Evolutionary conservation across 1,140 invertebrate species (phyloP), one percentile per base, ranked within the genome.

Genomic region (Drosophila miranda): DNA sequence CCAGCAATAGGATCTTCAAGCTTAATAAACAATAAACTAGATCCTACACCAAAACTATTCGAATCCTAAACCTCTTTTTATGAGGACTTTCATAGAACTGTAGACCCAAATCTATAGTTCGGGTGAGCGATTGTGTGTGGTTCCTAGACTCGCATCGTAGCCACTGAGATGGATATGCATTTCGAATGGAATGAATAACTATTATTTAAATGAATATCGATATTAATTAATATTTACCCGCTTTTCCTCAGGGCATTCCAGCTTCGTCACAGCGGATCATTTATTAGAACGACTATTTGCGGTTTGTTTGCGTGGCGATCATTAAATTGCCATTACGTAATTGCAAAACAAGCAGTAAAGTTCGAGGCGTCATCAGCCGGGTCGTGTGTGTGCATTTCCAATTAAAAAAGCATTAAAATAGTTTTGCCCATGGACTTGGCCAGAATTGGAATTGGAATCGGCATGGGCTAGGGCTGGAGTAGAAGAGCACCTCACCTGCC

Each of bases 241-340:
- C 34, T 4, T 38, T 38, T 11, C 3, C 28, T 3, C 2, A 23
- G 45, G 59, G 58, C 16, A 56, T 51, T n/a, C 2, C 8, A 44
- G 1, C 3, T 26, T 55, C 41, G 41, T 38, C 34, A 38, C 34
- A 13, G 21, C 19, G 53, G 9, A 14, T 42, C 34, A 7, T 16
- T 45, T 14, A 38, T 28, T 62, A 51, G 16, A 43, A 11, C 43
- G 19, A 41, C 44, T 72, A n/a, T 73, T 74, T 64, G 23, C 63
- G 73, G 51, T 73, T 34, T 44, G 56, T 55, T 26, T 41, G 30
- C 48, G 19, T 21, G 13, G 43, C 34, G 59, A 63, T 73, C 61
- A 73, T 81, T 81, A 81, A 81, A 76, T 81, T 55, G 73, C 56
- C 74, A 81, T 81, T 82, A 74, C 59, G 46, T 74, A 81, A 81